These are phyloP conservation scores for Petaurus breviceps DNA, from an alignment of 2,113 vertebrate genomes.

Conservation along the genomic window DNA sequence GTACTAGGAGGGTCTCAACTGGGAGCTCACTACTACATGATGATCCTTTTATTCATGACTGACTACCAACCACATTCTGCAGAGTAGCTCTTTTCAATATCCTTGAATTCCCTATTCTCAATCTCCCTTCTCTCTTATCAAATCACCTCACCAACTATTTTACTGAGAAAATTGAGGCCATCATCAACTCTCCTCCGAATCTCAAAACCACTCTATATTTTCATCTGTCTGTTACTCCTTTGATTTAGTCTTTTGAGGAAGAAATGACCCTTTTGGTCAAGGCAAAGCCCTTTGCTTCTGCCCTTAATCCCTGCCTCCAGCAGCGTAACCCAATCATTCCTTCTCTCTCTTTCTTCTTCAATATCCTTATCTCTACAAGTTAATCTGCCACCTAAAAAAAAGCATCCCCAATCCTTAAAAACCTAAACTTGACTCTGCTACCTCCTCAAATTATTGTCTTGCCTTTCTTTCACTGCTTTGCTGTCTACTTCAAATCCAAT, in stretches of 20 bases:
- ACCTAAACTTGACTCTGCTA: neutral
- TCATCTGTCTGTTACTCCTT: neutral
- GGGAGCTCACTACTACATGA: neutral
- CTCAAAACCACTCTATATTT: neutral
- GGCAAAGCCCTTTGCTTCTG: neutral
- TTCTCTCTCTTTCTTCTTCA: neutral
- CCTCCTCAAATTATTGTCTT: neutral
- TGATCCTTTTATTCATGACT: neutral
- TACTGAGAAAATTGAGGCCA: neutral
- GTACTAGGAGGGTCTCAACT: neutral
- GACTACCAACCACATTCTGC: neutral
- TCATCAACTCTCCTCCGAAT: neutral
- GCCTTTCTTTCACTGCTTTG: neutral
- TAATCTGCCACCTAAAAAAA: neutral
- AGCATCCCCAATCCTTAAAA: neutral
- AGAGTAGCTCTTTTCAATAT: neutral
- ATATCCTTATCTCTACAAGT: neutral
- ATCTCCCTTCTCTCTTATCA: neutral
- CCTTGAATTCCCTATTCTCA: neutral
- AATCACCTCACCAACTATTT: neutral
- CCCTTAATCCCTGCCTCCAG: neutral
- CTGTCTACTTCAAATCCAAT: neutral
- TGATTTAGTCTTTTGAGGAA: neutral
- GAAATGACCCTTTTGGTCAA: neutral
- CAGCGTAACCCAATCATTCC: neutral